Percentiles rank a stretch among this genome's conserved stretches.
These are phyloP conservation scores for Rhipidura dahli DNA, from an alignment of 2,113 vertebrate genomes.

Conservation along the genomic window DNA sequence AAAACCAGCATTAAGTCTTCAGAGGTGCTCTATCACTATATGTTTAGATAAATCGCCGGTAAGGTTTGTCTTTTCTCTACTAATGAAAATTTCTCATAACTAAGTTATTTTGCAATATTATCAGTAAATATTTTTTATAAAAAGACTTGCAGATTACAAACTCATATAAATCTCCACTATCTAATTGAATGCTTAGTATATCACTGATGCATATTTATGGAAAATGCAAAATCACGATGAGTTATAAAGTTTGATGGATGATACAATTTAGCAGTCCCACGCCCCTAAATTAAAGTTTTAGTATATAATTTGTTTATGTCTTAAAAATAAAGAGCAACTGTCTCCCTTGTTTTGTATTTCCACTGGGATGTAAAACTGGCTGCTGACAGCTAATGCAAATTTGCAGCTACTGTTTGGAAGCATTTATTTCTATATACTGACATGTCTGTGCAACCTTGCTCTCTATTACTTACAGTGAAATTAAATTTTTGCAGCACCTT, in stretches of 20 bases:
- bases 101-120: not conserved
- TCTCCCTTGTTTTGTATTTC: not conserved
- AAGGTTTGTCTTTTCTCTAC: not conserved
- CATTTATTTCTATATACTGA: not conserved
- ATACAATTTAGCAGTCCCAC: not conserved
- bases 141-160: not conserved
- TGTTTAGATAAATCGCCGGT: not conserved
- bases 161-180: not conserved
- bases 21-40: not conserved
- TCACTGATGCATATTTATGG: not conserved
- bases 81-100: not conserved
- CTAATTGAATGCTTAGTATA: not conserved
- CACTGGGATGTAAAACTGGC: not conserved
- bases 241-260: not conserved
- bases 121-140: not conserved
- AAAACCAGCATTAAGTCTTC: not conserved
- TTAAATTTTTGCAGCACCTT: not conserved
- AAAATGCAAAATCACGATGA: not conserved
- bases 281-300: not conserved
- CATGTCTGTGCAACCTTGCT: not conserved
- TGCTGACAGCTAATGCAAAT: not conserved
- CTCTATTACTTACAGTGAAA: not conserved
- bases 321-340: not conserved
- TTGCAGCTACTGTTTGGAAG: not conserved
- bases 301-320: not conserved